Percentiles rank a stretch among this genome's conserved stretches.
These are phyloP conservation scores for Liasis olivaceus DNA, from an alignment of 2,797 vertebrate genomes.

Conservation along the genomic window DNA sequence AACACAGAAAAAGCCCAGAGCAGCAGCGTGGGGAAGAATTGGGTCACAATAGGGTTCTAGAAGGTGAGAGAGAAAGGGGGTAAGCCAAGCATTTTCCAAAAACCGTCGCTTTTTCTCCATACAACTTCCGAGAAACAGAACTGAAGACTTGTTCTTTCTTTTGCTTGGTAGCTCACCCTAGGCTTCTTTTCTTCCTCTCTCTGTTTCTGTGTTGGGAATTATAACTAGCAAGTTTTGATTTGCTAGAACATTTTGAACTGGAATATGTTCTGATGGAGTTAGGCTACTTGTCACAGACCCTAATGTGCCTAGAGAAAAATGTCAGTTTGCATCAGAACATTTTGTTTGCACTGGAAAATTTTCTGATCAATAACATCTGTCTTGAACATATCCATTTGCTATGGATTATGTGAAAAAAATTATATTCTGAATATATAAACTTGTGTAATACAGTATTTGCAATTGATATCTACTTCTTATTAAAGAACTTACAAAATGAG, in stretches of 20 bases:
- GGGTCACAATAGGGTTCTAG: slow-evolving; percentile 92
- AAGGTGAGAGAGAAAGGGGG: slow-evolving; percentile 22
- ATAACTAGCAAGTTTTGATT: neutral
- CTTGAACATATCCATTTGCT: neutral
- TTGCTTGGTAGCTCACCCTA: neutral
- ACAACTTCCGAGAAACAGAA: neutral
- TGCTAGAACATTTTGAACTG: neutral
- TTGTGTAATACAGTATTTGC: neutral
- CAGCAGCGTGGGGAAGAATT: slow-evolving; percentile 94
- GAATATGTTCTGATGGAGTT: neutral
- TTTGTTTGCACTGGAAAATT: neutral
- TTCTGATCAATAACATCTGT: neutral
- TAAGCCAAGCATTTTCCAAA: neutral
- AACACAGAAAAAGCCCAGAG: slow-evolving; percentile 95
- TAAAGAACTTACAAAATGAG: neutral
- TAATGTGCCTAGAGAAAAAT: neutral
- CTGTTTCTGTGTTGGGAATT: neutral
- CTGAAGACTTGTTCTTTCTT: neutral
- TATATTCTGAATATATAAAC: neutral
- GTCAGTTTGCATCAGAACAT: neutral
- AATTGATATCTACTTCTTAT: neutral
- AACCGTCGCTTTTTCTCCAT: neutral
- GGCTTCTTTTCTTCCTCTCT: neutral
- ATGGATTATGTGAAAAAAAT: neutral
- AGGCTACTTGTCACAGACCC: neutral